Percentiles rank a stretch among this genome's conserved stretches.
phyloP scores from a whole-genome alignment of 2,113 vertebrate species.

The Paratilapia polleni region DNA sequence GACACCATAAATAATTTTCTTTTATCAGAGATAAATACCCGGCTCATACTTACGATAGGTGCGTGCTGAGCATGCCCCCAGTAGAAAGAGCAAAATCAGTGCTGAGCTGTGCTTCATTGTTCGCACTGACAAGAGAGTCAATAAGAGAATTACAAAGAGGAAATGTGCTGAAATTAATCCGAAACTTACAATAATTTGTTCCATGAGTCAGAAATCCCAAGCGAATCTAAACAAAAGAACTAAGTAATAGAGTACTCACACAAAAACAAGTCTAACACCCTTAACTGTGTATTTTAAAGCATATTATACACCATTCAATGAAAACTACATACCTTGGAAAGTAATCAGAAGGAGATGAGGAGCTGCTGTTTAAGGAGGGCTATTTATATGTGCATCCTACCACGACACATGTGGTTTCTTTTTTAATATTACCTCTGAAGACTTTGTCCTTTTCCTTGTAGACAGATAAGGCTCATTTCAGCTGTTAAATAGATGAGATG shows the following conservation, averaged over 20 bases:
- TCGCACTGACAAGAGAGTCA: not conserved
- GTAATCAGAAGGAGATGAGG: not conserved
- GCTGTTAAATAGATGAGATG: too few species aligned
- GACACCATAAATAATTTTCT: not conserved
- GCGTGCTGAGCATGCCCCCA: not conserved
- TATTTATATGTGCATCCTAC: not conserved
- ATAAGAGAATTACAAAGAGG: not conserved
- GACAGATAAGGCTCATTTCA: not conserved
- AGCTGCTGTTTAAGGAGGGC: accelerated
- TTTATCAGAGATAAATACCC: not conserved
- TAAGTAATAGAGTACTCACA: not conserved
- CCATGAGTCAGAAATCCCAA: not conserved
- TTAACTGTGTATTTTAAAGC: not conserved
- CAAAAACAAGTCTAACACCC: not conserved
- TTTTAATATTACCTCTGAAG: not conserved
- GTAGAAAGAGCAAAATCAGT: not conserved
- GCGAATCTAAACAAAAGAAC: not conserved
- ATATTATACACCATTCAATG: not conserved
- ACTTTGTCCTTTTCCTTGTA: too few species aligned
- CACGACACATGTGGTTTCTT: accelerated
- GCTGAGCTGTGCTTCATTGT: not conserved
- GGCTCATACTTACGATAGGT: slow-evolving; percentile 14
- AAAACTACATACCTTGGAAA: not conserved
- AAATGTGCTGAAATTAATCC: not conserved
- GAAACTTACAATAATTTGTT: not conserved